phyloP scores from a whole-genome alignment of 2,888 invertebrate species.

The Catocala sponsa region DNA sequence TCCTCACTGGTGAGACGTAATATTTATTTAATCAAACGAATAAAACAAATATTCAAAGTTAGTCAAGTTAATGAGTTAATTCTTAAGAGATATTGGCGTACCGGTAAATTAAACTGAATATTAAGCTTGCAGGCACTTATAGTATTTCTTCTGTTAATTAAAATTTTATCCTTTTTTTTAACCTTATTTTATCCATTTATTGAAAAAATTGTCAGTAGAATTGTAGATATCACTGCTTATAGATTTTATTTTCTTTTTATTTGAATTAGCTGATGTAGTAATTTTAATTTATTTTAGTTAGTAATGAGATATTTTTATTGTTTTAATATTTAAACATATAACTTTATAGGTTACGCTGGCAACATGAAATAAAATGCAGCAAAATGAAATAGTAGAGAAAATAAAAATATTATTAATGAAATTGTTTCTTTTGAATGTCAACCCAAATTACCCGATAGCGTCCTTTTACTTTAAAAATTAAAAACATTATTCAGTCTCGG shows the following conservation, averaged over 20 bases:
- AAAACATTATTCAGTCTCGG: too few relatives aligned
- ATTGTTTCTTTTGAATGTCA: conserved; percentile 45
- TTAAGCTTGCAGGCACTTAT: too few relatives aligned
- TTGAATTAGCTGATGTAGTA: neutral
- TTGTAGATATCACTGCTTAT: conserved; percentile 12
- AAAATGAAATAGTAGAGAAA: conserved; percentile 10
- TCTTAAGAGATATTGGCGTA: too few relatives aligned
- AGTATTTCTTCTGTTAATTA: too few relatives aligned
- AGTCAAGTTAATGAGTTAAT: too few relatives aligned
- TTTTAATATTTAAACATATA: neutral
- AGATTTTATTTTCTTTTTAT: conserved; percentile 1
- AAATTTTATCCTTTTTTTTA: too few relatives aligned
- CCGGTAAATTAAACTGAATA: too few relatives aligned
- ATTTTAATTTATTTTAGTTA: neutral
- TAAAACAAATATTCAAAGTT: too few relatives aligned
- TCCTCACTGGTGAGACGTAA: too few relatives aligned
- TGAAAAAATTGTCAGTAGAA: too few relatives aligned
- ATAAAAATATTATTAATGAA: conserved; percentile 13
- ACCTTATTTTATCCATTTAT: too few relatives aligned
- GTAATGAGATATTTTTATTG: neutral
- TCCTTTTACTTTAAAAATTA: neutral
- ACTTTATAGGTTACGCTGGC: conserved; percentile 14
- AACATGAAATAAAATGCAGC: conserved; percentile 3
- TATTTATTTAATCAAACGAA: too few relatives aligned
- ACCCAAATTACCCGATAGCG: conserved; percentile 24